Percentiles rank a stretch among this genome's conserved stretches.
These are phyloP conservation scores for Onychomys torridus DNA, from an alignment of 2,797 vertebrate species.

Conservation along the genomic window DNA sequence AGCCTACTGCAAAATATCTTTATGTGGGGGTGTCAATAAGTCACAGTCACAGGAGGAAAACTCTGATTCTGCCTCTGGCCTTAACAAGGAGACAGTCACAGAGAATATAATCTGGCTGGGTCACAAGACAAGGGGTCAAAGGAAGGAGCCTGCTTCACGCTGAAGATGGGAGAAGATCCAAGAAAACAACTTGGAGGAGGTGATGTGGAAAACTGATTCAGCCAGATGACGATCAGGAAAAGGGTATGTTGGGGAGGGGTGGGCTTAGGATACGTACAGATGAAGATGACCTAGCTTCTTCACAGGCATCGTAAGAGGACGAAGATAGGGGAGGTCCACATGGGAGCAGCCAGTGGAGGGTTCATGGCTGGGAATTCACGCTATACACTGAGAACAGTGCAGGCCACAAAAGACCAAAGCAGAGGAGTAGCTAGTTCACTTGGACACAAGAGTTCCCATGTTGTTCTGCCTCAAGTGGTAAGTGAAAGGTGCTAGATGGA, in stretches of 20 bases:
- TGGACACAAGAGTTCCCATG: background rate
- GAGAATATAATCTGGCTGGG: background rate
- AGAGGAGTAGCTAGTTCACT: background rate
- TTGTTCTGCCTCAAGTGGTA: background rate
- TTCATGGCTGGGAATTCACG: background rate
- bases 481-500: background rate
- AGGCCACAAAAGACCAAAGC: background rate
- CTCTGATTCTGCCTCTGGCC: background rate
- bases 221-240: background rate
- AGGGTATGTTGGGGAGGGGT: background rate
- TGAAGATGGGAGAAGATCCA: background rate
- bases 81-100: background rate
- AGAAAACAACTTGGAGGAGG: constrained; percentile 44
- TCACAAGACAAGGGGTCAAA: background rate
- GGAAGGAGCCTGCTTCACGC: background rate
- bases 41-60: background rate
- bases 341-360: background rate
- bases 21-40: background rate
- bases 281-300: background rate
- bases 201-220: background rate
- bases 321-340: too few relatives aligned
- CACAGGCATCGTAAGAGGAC: background rate
- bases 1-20: background rate
- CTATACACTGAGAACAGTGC: background rate
- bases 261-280: background rate